These are phyloP conservation scores for Zosterops lateralis DNA, from an alignment of 2,113 vertebrate species.

Conservation along the genomic window DNA sequence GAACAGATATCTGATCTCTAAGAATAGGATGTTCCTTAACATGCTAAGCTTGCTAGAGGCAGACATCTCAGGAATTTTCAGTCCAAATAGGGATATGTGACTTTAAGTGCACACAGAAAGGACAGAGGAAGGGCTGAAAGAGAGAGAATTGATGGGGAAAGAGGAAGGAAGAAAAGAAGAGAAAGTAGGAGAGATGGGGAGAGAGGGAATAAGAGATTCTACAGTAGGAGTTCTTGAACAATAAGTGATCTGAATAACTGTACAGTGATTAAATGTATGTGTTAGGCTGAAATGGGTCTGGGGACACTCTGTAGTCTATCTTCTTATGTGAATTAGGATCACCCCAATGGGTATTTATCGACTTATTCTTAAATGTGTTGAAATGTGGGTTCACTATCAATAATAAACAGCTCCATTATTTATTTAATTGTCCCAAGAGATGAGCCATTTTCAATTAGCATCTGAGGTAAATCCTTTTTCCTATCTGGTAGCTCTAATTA, in stretches of 20 bases:
- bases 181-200: not conserved
- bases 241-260: not conserved
- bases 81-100: not conserved
- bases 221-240: not conserved
- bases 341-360: not conserved
- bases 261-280: not conserved
- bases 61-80: not conserved
- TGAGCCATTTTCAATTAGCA: not conserved
- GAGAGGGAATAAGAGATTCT: not conserved
- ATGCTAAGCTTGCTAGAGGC: not conserved
- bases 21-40: not conserved
- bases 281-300: not conserved
- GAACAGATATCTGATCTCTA: not conserved
- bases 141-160: not conserved
- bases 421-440: not conserved
- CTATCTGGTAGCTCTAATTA: not conserved
- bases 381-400: not conserved
- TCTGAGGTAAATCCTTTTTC: not conserved
- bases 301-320: not conserved
- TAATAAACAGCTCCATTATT: not conserved
- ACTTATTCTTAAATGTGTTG: not conserved
- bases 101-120: not conserved
- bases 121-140: not conserved
- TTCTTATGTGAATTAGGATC: not conserved
- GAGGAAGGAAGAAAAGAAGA: not conserved